Evolutionary conservation across 1,140 invertebrate genomes (phyloP).

Genomic region (Triops cancriformis): DNA sequence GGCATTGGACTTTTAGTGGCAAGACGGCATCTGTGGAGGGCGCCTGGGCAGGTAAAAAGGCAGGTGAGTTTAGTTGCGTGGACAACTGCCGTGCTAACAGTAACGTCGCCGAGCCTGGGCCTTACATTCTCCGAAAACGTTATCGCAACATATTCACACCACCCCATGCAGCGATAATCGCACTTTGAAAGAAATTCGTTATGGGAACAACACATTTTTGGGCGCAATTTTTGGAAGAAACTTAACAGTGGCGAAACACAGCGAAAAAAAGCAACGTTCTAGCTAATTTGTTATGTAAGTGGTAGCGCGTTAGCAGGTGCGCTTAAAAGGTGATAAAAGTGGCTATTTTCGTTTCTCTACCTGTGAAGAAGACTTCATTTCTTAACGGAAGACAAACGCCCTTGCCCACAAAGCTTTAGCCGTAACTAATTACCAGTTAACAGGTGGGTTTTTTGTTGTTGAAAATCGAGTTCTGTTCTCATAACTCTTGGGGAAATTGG

Average conservation of each 20-base stretch:
- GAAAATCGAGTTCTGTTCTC: background rate
- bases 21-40: background rate
- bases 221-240: background rate
- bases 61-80: constrained; percentile 12
- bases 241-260: background rate
- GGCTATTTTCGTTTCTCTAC: constrained; percentile 6
- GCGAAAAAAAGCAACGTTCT: background rate
- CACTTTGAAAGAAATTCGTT: background rate
- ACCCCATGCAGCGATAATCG: background rate
- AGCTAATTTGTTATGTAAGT: background rate
- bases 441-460: background rate
- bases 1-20: constrained; percentile 4
- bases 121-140: background rate
- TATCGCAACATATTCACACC: background rate
- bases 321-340: background rate
- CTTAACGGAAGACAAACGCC: constrained; percentile 4
- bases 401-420: background rate
- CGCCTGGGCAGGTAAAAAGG: background rate
- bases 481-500: background rate
- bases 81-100: constrained; percentile 3
- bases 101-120: background rate
- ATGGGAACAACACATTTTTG: background rate
- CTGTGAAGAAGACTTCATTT: constrained; percentile 9
- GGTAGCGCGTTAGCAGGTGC: background rate
- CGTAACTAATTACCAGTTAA: constrained; percentile 3